Evolutionary conservation across 2,888 invertebrate genomes (phyloP).

Genomic region (Mesorhabditis belari): DNA sequence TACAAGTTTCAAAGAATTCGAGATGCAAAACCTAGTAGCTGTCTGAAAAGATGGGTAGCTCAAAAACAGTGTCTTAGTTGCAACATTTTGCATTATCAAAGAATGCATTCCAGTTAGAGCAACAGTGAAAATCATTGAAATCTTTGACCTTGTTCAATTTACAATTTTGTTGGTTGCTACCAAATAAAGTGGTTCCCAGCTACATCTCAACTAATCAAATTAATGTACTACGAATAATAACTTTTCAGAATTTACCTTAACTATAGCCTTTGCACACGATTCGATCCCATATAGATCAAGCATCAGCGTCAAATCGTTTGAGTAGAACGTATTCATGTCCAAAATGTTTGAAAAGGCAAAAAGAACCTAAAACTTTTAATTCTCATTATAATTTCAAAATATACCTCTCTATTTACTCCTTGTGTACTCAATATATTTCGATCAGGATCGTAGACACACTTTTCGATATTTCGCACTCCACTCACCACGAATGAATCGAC

Average conservation of each 20-base stretch:
- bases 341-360: constrained; percentile 72
- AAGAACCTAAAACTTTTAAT: constrained; percentile 68
- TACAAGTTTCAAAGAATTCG: no score
- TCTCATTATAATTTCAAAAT: constrained; percentile 8
- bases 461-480: constrained; percentile 72
- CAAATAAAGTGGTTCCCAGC: no score
- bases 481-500: constrained; percentile 61
- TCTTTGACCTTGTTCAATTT: no score
- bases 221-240: not conserved
- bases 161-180: no score
- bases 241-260: constrained; percentile 61
- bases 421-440: constrained; percentile 72
- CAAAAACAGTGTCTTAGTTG: no score
- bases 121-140: no score
- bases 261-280: constrained; percentile 81
- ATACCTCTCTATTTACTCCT: constrained; percentile 78
- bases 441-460: constrained; percentile 71
- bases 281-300: constrained; percentile 84
- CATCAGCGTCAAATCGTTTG: constrained; percentile 87
- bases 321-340: constrained; percentile 64
- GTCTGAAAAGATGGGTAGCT: no score
- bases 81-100: no score
- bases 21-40: no score
- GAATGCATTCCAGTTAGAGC: no score
- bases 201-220: constrained; percentile 1